A percentile compares a stretch with the other conserved stretches of the same genome.
Conservation (phyloP, 2,888 invertebrate genomes). For the Elysia crispata region DNA sequence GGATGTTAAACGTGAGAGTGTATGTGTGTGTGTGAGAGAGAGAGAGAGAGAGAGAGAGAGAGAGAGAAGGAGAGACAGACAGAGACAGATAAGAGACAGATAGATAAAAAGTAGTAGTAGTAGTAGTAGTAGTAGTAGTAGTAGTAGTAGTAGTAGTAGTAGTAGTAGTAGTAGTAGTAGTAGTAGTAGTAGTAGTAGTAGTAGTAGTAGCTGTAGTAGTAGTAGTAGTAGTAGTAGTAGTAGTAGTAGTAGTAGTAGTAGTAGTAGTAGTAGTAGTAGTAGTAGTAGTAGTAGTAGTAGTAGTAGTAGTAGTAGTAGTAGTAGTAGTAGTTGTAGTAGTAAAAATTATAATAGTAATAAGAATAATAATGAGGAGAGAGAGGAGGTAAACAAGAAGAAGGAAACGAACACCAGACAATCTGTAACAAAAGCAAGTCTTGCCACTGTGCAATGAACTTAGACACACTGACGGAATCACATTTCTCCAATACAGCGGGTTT, state of each 20-base stretch:
- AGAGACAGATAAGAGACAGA: no score
- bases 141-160: slow-evolving; percentile 1
- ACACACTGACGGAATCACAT: no score
- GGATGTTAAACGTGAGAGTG: no score
- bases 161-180: slow-evolving; percentile 2
- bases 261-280: slow-evolving; percentile 1
- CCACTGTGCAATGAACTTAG: no score
- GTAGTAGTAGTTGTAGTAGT: neutral
- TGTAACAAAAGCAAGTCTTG: no score
- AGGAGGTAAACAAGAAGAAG: neutral
- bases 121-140: neutral
- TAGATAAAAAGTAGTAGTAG: neutral
- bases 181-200: neutral
- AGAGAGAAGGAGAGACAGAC: no score
- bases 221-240: neutral
- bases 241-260: neutral
- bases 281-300: neutral
- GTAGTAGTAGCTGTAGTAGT: neutral
- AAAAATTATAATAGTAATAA: neutral
- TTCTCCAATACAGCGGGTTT: no score
- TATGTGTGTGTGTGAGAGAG: no score
- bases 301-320: neutral
- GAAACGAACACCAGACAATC: no score
- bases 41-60: no score
- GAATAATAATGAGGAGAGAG: no score